These are phyloP conservation scores for Bucorvus abyssinicus DNA, from an alignment of 2,797 vertebrate species.

Conservation along the genomic window DNA sequence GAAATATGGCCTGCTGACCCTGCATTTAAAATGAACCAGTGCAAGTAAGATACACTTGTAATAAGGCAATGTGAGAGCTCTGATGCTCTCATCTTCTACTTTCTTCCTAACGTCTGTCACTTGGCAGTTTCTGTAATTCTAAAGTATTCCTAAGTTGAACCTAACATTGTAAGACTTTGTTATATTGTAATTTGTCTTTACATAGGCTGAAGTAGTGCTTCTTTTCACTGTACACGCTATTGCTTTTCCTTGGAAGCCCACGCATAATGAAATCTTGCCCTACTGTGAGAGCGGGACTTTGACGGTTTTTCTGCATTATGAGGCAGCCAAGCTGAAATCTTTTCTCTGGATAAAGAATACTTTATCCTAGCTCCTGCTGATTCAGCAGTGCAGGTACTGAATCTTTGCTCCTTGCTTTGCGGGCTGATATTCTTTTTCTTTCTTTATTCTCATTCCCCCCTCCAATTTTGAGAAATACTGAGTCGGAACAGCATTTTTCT, in stretches of 20 bases:
- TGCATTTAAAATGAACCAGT: background rate
- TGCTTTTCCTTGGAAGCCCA: background rate
- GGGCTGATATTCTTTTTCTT: background rate
- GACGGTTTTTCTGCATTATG: background rate
- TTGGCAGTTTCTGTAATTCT: background rate
- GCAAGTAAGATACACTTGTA: background rate
- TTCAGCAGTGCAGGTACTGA: background rate
- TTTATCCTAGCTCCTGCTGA: background rate
- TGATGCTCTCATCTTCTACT: background rate
- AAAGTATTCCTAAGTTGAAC: background rate
- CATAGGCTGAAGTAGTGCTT: background rate
- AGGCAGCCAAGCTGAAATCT: background rate
- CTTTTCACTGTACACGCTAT: background rate
- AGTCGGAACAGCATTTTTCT: background rate
- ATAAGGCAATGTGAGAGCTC: background rate
- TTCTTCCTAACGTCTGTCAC: background rate
- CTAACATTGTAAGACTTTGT: background rate
- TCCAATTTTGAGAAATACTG: background rate
- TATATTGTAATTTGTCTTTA: background rate
- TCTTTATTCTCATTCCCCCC: background rate
- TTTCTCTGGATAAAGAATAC: background rate
- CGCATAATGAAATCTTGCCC: background rate
- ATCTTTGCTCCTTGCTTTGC: background rate
- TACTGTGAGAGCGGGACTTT: background rate
- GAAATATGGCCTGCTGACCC: background rate